Conservation (phyloP, 2,888 invertebrate species). For the Cyclophora punctaria region DNA sequence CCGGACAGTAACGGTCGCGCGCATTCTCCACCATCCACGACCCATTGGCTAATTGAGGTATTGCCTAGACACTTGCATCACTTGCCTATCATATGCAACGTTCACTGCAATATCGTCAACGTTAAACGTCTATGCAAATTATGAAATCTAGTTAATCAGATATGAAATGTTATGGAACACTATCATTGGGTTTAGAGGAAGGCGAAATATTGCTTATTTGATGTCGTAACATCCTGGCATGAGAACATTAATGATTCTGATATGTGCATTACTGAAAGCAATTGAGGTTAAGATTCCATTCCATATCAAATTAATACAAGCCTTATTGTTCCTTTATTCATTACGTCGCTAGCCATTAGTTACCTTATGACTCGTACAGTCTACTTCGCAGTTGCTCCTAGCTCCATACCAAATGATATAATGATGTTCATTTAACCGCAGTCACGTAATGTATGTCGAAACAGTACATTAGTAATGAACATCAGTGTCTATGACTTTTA, state of each 20-base stretch:
- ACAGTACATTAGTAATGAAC: slow-evolving; percentile 34
- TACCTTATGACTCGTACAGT: too few relatives aligned
- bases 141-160: background rate
- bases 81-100: background rate
- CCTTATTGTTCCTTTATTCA: too few relatives aligned
- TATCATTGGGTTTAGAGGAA: too few relatives aligned
- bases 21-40: slow-evolving; percentile 45
- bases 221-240: too few relatives aligned
- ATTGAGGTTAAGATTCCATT: too few relatives aligned
- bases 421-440: slow-evolving; percentile 25
- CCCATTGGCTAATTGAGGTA: slow-evolving; percentile 53
- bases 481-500: slow-evolving; percentile 27
- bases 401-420: slow-evolving; percentile 24
- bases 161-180: background rate
- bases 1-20: slow-evolving; percentile 69
- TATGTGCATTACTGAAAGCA: too few relatives aligned
- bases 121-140: background rate
- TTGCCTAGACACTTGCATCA: slow-evolving; percentile 19
- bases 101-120: slow-evolving; percentile 7
- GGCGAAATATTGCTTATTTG: too few relatives aligned
- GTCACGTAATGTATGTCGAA: slow-evolving; percentile 35
- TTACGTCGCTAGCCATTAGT: too few relatives aligned
- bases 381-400: slow-evolving; percentile 23
- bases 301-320: too few relatives aligned
- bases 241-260: too few relatives aligned